These are phyloP conservation scores for Leptinotarsa peninsularis DNA, from an alignment of 2,888 invertebrate species.

Conservation along the genomic window DNA sequence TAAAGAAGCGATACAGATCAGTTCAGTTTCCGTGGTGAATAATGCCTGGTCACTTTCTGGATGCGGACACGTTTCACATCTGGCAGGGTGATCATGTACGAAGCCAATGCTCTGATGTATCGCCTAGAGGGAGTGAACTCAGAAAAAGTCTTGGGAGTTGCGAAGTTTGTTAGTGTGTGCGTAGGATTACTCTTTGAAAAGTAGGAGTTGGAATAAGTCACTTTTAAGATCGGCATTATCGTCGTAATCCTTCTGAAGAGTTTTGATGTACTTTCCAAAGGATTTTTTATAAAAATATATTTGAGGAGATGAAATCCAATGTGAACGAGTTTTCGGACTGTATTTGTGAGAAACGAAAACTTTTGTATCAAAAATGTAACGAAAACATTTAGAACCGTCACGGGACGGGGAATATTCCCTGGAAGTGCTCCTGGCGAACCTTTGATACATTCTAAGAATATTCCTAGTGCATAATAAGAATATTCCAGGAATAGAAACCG, in stretches of 20 bases:
- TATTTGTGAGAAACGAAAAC: no score
- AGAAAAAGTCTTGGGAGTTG: slow-evolving; percentile 23
- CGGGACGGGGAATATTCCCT: no score
- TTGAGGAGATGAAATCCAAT: background rate
- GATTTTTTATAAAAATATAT: background rate
- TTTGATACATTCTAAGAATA: no score
- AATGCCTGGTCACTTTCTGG: background rate
- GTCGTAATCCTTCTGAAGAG: background rate
- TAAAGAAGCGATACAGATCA: background rate
- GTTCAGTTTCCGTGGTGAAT: background rate
- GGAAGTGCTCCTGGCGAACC: no score
- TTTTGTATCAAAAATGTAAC: no score
- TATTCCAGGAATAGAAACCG: no score
- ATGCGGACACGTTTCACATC: background rate
- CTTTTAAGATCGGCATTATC: background rate
- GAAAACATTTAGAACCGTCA: no score
- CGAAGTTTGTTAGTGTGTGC: slow-evolving; percentile 23
- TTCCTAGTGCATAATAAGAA: no score
- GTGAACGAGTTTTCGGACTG: no score
- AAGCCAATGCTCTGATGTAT: slow-evolving; percentile 31
- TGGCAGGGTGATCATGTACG: slow-evolving; percentile 19
- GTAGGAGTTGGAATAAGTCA: slow-evolving; percentile 31
- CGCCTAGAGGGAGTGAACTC: slow-evolving; percentile 22
- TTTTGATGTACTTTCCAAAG: background rate
- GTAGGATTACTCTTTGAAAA: slow-evolving; percentile 27